Evolutionary conservation across 2,797 vertebrate species (phyloP).

Genomic region (Pantherophis vulpinus): DNA sequence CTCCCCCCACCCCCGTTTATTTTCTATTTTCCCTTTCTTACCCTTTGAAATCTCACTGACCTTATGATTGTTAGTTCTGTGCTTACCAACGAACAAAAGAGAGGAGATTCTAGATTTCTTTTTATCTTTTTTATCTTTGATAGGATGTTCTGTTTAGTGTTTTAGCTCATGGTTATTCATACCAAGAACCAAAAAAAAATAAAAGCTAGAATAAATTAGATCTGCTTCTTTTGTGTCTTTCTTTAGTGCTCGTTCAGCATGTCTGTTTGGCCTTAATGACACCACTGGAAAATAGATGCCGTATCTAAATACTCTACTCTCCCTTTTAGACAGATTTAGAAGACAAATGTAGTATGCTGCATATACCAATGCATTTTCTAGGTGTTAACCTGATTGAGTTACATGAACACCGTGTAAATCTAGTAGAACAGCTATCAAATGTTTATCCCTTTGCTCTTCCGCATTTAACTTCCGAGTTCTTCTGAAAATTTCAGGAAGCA

Average conservation of each 20-base stretch:
- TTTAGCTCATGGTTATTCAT: constrained; percentile 85
- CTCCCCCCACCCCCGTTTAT: constrained; percentile 57
- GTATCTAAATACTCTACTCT: background rate
- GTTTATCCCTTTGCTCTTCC: background rate
- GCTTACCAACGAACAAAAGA: constrained; percentile 52
- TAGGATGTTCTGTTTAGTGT: constrained; percentile 86
- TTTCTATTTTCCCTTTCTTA: constrained; percentile 63
- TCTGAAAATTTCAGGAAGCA: background rate
- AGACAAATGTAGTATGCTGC: background rate
- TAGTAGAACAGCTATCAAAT: background rate
- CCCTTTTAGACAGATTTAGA: no score
- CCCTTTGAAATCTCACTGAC: constrained; percentile 69
- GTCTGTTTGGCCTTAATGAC: background rate
- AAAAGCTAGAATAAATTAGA: constrained; percentile 79
- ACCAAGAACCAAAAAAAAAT: constrained; percentile 65
- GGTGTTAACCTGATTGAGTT: background rate
- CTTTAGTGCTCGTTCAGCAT: background rate
- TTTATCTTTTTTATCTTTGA: constrained; percentile 49
- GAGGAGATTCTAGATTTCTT: constrained; percentile 66
- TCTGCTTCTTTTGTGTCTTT: constrained; percentile 62
- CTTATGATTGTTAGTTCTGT: constrained; percentile 68
- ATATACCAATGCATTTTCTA: background rate
- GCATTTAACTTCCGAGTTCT: background rate
- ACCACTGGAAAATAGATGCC: background rate
- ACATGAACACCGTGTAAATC: background rate